Percentiles rank a stretch among this genome's conserved stretches.
phyloP scores from a whole-genome alignment of 1,140 invertebrate species.

The Aphis craccivora region DNA sequence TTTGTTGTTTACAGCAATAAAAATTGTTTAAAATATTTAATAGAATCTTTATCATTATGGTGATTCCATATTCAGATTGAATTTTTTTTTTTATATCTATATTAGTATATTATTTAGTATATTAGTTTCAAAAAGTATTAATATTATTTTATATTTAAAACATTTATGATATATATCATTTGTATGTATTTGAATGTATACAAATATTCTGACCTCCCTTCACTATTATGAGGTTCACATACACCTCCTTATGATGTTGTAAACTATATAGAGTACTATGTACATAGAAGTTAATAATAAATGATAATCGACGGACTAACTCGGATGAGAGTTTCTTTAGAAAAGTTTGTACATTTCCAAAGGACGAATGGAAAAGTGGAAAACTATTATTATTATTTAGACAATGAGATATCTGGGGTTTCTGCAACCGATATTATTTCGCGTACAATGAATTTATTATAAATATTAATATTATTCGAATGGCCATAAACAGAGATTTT shows the following conservation, averaged over 20 bases:
- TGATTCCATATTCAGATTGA: neutral
- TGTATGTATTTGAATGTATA: neutral
- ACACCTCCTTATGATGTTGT: neutral
- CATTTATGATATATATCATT: neutral
- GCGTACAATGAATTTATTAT: constrained; percentile 13
- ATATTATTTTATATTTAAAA: neutral
- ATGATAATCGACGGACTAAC: neutral
- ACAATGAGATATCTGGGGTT: neutral
- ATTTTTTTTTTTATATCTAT: neutral
- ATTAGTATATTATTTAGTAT: neutral
- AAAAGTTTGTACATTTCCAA: neutral
- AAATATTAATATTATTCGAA: constrained; percentile 37
- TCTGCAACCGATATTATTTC: neutral
- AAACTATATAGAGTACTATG: neutral
- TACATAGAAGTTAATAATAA: neutral
- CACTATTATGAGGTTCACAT: neutral
- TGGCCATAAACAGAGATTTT: constrained; percentile 26
- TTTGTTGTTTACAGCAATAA: neutral
- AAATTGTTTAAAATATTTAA: neutral
- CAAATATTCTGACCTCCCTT: neutral
- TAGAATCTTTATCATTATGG: neutral
- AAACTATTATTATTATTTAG: constrained; percentile 9
- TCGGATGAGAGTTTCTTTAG: neutral
- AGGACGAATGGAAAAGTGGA: neutral
- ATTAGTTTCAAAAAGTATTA: neutral